A percentile compares a stretch with the other conserved stretches of the same genome.
phyloP scores from a whole-genome alignment of 2,888 invertebrate genomes.

The Pasiphila rectangulata region DNA sequence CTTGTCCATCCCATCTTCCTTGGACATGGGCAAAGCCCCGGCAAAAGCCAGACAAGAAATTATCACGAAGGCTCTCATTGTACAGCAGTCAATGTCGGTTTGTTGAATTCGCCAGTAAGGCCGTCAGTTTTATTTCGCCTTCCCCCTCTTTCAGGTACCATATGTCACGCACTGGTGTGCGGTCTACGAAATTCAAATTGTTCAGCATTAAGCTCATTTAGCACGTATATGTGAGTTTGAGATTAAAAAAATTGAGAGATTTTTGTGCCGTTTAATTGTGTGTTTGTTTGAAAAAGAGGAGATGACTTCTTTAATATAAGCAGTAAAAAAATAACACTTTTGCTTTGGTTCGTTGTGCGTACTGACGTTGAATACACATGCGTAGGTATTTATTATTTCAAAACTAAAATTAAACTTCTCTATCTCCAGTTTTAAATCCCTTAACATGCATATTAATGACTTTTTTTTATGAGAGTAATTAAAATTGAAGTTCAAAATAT shows the following conservation, averaged over 20 bases:
- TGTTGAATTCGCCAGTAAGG: conserved; percentile 61
- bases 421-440: too few relatives aligned
- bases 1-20: conserved; percentile 66
- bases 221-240: conserved; percentile 54
- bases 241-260: conserved; percentile 40
- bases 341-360: too few relatives aligned
- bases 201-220: conserved; percentile 51
- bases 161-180: conserved; percentile 59
- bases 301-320: too few relatives aligned
- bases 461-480: too few relatives aligned
- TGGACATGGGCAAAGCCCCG: conserved; percentile 62
- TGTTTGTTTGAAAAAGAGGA: neutral
- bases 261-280: conserved; percentile 27
- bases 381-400: too few relatives aligned
- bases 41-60: conserved; percentile 58
- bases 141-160: conserved; percentile 62
- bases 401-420: too few relatives aligned
- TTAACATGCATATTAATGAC: too few relatives aligned
- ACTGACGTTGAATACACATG: too few relatives aligned
- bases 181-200: conserved; percentile 51
- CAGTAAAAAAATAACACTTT: too few relatives aligned
- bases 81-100: conserved; percentile 62
- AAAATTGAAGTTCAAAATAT: too few relatives aligned
- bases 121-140: conserved; percentile 70
- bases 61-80: conserved; percentile 66